These are phyloP conservation scores for Dermochelys coriacea DNA, from an alignment of 2,797 vertebrate genomes.

Conservation along the genomic window DNA sequence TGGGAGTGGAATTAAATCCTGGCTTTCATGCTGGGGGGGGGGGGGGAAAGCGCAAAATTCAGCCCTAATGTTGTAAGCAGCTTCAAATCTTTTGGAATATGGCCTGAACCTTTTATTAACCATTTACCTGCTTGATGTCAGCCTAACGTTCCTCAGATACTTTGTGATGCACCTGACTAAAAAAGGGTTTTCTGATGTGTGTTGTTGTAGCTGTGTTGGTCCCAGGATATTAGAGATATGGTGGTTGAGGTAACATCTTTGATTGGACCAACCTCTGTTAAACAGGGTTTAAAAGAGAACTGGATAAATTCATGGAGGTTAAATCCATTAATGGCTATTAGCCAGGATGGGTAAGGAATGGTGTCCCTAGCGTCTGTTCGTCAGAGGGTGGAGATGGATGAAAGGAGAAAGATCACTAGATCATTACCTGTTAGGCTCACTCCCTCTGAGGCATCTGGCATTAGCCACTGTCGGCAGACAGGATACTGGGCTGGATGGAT, in stretches of 20 bases:
- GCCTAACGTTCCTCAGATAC: neutral
- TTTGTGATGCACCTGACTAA: neutral
- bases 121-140: neutral
- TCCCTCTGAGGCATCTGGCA: no score
- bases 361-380: no score
- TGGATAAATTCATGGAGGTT: no score
- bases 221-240: neutral
- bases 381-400: no score
- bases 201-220: neutral
- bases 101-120: fast-evolving
- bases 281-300: no score
- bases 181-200: neutral
- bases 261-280: neutral
- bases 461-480: no score
- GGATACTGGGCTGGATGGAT: no score
- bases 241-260: neutral
- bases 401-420: no score
- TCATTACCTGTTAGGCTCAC: no score
- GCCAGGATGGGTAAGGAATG: no score
- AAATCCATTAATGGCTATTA: no score
- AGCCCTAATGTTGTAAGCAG: neutral
- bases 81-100: neutral
- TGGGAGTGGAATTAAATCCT: neutral
- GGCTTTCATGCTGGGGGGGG: neutral
- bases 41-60: neutral